Evolutionary conservation across 1,140 invertebrate species (phyloP), one percentile per base, ranked within the genome.

Genomic region (Sitodiplosis mosellana): DNA sequence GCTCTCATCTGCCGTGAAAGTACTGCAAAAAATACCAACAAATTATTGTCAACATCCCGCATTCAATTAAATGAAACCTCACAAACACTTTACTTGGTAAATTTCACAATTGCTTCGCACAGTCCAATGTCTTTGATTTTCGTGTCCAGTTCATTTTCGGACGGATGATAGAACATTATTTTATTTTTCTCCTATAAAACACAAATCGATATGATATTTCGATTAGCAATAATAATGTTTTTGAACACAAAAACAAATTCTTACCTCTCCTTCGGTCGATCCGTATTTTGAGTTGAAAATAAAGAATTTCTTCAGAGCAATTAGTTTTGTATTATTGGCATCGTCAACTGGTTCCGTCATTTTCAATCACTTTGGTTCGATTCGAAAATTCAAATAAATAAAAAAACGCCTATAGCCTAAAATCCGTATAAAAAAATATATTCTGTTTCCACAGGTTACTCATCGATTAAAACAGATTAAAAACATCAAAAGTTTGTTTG

Each of bases 21-120:
- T 89, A 51, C 89, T 93, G 56, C 42, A 73, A 73, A 56, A 55
- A 53, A 55, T 50, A 46, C 46, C 21, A 27, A 50, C 48, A 37
- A 11, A 34, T n/a, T n/a, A 27, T 33, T 33, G 11, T 21, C 18
- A 40, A 48, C 3, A 40, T n/a, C 14, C n/a, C n/a, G n/a, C 4
- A 40, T n/a, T 15, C n/a, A 47, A 12, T 21, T 38, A 22, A 38
- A 46, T 19, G 14, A 33, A 15, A n/a, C n/a, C n/a, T n/a, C n/a
- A n/a, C n/a, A n/a, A n/a, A 51, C 40, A 42, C 47, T 76, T 73
- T 78, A 93, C 89, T 81, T 75, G 56, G 88, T 81, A 71, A 94
- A 94, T 65, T 88, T 83, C 41, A 91, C 80, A 48, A 94, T 84
- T 27, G 88, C 89, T 72, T 94, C 88, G 66, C 84, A 86, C 4